Evolutionary conservation across 2,797 vertebrate genomes (phyloP), one percentile per base, ranked within the genome.

Genomic region (Eurystomus glaucurus): DNA sequence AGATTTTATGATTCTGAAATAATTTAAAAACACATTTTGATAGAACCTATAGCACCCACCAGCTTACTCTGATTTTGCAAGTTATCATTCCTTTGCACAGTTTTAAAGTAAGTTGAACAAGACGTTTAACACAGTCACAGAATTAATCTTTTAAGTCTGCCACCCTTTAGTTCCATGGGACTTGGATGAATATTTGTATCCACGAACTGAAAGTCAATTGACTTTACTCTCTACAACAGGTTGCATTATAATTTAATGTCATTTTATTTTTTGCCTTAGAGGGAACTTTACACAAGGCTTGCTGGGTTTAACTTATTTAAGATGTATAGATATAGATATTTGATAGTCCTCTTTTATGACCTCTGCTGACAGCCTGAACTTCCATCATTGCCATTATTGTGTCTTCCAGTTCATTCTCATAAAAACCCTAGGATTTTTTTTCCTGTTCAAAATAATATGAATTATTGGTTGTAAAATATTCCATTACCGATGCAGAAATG

Each of bases 1-100:
- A 98, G 84, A 90, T 97, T 98, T 98, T 98, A 98, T 93, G 95
- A 94, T 97, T 98, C 97, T 98, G 96, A 98, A 98, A 98, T 98
- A 98, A 98, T 98, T 98, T 98, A 72, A 98, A 98, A 97, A 94
- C 92, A 97, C 82, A 50, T 97, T 97, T 96, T 85, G 95, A 79
- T 95, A 93, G 82, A 97, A 96, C 85, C 71, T 91, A 29, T 91
- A 96, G 96, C 93, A 85, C 51, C 61, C 51, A 83, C 82, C 62
- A 93, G 88, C 85, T 94, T 93, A 80, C 77, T 97, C 78, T 94
- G 90, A 55, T 96, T 97, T 97, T 90, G 55, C 29, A 68, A 91
- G 77, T 93, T 70, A 88, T 39, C 69, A 45, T 93, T 88, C 43
- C 28, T 95, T 96, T 94, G 22, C 70, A 62, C 69, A 14, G 16